These are phyloP conservation scores for Diorhabda elongata DNA, from an alignment of 1,140 invertebrate genomes.

Conservation along the genomic window DNA sequence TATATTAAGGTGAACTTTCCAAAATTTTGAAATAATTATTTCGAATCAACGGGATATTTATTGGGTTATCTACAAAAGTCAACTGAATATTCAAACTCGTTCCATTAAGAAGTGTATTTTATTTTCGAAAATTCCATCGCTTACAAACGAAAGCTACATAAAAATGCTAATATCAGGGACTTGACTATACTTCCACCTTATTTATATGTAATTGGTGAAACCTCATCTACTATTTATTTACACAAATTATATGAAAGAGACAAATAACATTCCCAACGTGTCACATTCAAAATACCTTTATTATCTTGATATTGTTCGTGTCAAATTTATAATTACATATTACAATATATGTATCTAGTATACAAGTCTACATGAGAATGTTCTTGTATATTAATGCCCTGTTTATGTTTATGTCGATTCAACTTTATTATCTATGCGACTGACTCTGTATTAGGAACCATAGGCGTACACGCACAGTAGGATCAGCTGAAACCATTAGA, in stretches of 20 bases:
- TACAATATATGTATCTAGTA: not conserved
- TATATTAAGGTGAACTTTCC: too few relatives aligned
- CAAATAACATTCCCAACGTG: not conserved
- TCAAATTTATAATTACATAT: slow-evolving; percentile 1
- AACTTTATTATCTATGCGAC: not conserved
- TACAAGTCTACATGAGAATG: not conserved
- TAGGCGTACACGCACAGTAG: not conserved
- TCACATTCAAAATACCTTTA: not conserved
- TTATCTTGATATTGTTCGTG: not conserved
- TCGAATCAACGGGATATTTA: too few relatives aligned
- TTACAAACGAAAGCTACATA: too few relatives aligned
- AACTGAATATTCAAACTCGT: too few relatives aligned
- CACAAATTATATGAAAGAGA: not conserved
- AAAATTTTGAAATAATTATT: too few relatives aligned
- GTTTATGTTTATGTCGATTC: not conserved
- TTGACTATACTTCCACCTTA: too few relatives aligned
- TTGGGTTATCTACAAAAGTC: too few relatives aligned
- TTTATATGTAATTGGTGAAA: too few relatives aligned
- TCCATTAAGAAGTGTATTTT: too few relatives aligned
- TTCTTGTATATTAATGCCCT: not conserved
- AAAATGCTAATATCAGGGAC: too few relatives aligned
- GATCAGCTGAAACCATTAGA: too few relatives aligned
- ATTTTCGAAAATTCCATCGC: too few relatives aligned
- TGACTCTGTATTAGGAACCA: not conserved
- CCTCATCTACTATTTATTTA: not conserved